Conservation (phyloP, 2,888 invertebrate species). For the Arge pagana region DNA sequence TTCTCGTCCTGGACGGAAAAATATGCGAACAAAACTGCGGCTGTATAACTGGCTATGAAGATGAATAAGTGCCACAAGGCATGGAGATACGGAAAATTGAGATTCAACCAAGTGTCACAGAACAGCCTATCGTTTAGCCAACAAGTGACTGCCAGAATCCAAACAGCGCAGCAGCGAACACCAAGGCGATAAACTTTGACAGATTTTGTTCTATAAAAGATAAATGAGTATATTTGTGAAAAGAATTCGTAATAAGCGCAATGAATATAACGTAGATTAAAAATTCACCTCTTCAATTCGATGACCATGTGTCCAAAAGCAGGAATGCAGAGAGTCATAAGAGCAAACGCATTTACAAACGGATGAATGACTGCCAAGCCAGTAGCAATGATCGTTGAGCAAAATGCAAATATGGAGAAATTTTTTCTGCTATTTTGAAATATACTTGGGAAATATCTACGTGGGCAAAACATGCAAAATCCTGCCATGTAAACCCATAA, state of each 20-base stretch:
- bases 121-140: constrained; percentile 80
- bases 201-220: constrained; percentile 62
- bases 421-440: constrained; percentile 68
- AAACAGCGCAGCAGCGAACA: constrained; percentile 70
- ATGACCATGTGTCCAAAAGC: constrained; percentile 69
- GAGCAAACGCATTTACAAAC: constrained; percentile 79
- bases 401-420: constrained; percentile 66
- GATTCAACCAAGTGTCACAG: constrained; percentile 77
- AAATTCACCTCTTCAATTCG: constrained; percentile 69
- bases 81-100: constrained; percentile 82
- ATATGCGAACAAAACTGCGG: constrained; percentile 78
- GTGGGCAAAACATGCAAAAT: constrained; percentile 76
- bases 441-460: constrained; percentile 70
- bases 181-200: constrained; percentile 74
- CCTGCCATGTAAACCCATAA: constrained; percentile 82
- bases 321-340: constrained; percentile 76
- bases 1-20: constrained; percentile 75
- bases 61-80: constrained; percentile 84
- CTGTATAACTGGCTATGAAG: constrained; percentile 78
- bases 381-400: constrained; percentile 68
- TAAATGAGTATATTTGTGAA: constrained; percentile 11
- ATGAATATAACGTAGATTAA: constrained; percentile 12
- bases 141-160: constrained; percentile 73
- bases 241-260: no score
- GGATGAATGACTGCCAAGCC: constrained; percentile 75